Conservation (phyloP, 2,888 invertebrate species). For the Pyrrhosoma nymphula region DNA sequence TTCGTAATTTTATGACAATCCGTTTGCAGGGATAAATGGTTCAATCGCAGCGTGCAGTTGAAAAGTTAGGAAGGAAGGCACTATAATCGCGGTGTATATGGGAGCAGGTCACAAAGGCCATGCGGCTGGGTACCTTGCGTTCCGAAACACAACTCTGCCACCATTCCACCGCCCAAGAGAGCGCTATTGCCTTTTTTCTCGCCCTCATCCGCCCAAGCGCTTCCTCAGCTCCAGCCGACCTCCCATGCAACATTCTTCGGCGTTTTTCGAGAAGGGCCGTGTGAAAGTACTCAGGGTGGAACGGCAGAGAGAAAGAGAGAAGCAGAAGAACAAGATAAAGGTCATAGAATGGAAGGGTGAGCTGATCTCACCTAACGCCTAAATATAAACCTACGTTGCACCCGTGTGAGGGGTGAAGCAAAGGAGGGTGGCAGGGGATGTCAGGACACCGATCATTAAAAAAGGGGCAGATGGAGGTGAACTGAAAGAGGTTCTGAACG, state of each 20-base stretch:
- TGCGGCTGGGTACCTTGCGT: background rate
- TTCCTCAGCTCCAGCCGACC: background rate
- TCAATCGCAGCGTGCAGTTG: too few relatives aligned
- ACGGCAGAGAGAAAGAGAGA: background rate
- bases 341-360: too few relatives aligned
- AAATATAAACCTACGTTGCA: too few relatives aligned
- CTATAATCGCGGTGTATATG: background rate
- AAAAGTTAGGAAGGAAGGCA: too few relatives aligned
- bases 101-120: background rate
- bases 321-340: background rate
- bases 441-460: too few relatives aligned
- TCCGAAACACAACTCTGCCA: background rate
- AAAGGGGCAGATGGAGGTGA: too few relatives aligned
- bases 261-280: background rate
- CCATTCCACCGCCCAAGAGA: background rate
- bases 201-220: background rate
- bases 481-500: too few relatives aligned
- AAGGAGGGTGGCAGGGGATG: too few relatives aligned
- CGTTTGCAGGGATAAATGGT: too few relatives aligned
- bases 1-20: too few relatives aligned
- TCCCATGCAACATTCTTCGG: background rate
- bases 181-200: background rate
- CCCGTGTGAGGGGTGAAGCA: too few relatives aligned
- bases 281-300: background rate
- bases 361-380: too few relatives aligned